Percentiles rank a stretch among this genome's conserved stretches.
phyloP scores from a whole-genome alignment of 2,797 vertebrate genomes.

The Etheostoma perlongum region DNA sequence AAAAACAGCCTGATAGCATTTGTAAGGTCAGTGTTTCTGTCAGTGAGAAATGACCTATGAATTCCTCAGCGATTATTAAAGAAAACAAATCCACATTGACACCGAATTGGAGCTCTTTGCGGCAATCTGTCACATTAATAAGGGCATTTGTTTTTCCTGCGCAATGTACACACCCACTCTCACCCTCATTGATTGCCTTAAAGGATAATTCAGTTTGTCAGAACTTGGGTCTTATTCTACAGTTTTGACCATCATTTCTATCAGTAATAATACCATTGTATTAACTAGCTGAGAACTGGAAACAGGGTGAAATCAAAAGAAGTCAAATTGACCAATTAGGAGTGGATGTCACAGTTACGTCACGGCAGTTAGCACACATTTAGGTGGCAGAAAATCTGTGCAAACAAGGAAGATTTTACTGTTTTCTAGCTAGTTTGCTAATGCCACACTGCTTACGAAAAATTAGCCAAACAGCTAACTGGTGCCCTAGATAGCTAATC shows the following conservation, averaged over 20 bases:
- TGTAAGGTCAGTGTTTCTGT: slow-evolving; percentile 1
- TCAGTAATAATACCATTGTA: neutral
- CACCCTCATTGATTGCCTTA: neutral
- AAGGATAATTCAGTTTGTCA: neutral
- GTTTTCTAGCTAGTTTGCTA: no score
- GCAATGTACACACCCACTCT: slow-evolving; percentile 32
- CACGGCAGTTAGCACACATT: no score
- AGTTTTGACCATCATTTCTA: neutral
- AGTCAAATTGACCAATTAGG: no score
- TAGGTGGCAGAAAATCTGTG: no score
- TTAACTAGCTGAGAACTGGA: neutral
- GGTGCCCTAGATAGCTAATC: no score
- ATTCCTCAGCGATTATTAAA: slow-evolving; percentile 21
- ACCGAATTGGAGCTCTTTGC: slow-evolving; percentile 1
- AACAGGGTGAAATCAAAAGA: neutral
- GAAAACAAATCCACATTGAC: slow-evolving; percentile 23
- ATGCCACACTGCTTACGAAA: no score
- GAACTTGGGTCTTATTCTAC: neutral
- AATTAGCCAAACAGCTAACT: no score
- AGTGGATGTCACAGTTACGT: no score
- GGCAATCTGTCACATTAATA: slow-evolving; percentile 43
- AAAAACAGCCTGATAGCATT: neutral
- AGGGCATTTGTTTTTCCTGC: slow-evolving; percentile 33
- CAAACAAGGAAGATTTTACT: no score
- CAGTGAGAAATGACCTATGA: slow-evolving; percentile 1